These are phyloP conservation scores for Anolis sagrei DNA, from an alignment of 2,113 vertebrate genomes.

Conservation along the genomic window DNA sequence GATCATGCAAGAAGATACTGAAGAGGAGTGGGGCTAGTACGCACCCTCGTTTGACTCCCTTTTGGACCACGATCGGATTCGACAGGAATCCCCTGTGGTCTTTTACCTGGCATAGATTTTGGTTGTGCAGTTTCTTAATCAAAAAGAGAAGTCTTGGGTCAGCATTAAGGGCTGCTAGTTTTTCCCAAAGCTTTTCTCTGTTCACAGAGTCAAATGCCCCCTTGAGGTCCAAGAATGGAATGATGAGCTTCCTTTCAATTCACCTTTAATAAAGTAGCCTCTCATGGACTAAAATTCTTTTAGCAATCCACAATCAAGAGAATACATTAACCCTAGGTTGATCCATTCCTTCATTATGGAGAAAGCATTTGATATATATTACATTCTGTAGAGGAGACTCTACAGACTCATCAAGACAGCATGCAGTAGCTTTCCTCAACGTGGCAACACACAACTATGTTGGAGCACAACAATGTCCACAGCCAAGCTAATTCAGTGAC, in stretches of 20 bases:
- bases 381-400: not conserved
- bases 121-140: no score
- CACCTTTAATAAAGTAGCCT: slow-evolving; percentile 58
- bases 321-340: slow-evolving; percentile 58
- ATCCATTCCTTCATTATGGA: slow-evolving; percentile 37
- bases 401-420: not conserved
- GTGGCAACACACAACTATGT: not conserved
- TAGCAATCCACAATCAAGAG: slow-evolving; percentile 57
- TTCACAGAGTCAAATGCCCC: no score
- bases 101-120: no score
- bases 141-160: no score
- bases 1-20: no score
- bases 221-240: no score
- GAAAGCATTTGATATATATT: not conserved
- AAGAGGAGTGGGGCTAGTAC: no score
- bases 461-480: not conserved
- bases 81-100: no score
- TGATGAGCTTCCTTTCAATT: slow-evolving; percentile 60
- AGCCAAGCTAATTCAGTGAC: not conserved
- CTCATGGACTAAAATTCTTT: slow-evolving; percentile 12
- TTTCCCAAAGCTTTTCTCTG: no score
- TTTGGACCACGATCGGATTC: no score
- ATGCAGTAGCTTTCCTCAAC: not conserved
- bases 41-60: no score
- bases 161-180: no score